Evolutionary conservation across 2,888 invertebrate species (phyloP).

Genomic region (Nomada flava): DNA sequence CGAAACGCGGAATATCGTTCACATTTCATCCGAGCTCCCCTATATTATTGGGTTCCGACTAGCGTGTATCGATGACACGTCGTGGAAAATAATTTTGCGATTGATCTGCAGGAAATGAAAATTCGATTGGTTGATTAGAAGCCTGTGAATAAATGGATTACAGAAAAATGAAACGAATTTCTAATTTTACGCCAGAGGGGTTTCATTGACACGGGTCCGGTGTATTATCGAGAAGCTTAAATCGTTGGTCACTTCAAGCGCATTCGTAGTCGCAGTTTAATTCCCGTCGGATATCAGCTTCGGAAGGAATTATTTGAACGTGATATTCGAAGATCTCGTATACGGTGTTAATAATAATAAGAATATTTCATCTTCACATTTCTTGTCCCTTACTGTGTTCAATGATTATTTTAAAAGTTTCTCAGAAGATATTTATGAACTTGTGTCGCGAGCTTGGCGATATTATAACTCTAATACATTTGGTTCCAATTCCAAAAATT

Average conservation of each 20-base stretch:
- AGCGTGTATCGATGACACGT: background rate
- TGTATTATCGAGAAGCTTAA: background rate
- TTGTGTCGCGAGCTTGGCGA: no score
- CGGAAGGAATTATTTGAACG: no score
- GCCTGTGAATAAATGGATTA: constrained; percentile 28
- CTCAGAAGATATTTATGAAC: no score
- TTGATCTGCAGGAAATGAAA: constrained; percentile 23
- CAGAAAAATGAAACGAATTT: constrained; percentile 6
- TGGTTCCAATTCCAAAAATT: no score
- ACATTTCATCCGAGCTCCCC: constrained; percentile 26
- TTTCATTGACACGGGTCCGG: background rate
- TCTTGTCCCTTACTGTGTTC: no score
- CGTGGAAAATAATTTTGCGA: background rate
- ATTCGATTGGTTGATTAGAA: constrained; percentile 12
- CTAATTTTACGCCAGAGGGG: constrained; percentile 13
- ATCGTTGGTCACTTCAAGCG: background rate
- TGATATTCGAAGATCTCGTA: no score
- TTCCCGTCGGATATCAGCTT: background rate
- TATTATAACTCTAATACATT: no score
- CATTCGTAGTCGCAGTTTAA: background rate
- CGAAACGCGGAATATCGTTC: constrained; percentile 14
- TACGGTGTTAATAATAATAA: no score
- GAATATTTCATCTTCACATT: no score
- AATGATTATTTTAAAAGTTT: no score
- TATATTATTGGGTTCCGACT: constrained; percentile 22